These are phyloP conservation scores for Halcyon chelicuti DNA, from an alignment of 2,797 vertebrate genomes.

Conservation along the genomic window DNA sequence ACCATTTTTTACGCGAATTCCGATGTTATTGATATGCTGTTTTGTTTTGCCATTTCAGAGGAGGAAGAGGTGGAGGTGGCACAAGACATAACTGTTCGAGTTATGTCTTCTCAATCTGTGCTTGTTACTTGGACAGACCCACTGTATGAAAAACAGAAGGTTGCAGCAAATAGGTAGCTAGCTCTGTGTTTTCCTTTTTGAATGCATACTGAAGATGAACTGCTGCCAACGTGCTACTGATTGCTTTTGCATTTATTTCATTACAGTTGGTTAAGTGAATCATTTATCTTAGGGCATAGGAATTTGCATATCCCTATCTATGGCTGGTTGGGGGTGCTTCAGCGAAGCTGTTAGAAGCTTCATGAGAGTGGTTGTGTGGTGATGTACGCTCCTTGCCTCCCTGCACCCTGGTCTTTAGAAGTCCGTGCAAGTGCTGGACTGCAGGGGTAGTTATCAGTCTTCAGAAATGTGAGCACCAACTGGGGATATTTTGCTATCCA, in stretches of 20 bases:
- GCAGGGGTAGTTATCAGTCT: neutral
- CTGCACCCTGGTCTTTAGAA: rapidly evolving
- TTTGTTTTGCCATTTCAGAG: constrained; percentile 80
- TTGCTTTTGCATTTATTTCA: neutral
- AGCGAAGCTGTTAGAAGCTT: neutral
- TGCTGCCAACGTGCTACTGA: neutral
- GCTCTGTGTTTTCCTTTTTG: neutral
- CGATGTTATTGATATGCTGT: neutral
- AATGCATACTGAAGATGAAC: neutral
- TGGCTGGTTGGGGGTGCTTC: neutral
- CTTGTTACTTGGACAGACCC: constrained; percentile 95
- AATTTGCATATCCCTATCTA: neutral
- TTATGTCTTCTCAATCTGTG: constrained; percentile 95
- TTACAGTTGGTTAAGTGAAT: neutral
- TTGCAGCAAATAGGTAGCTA: constrained; percentile 72
- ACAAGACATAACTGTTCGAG: constrained; percentile 90
- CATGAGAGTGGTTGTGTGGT: neutral
- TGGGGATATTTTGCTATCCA: neutral
- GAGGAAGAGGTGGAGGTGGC: constrained; percentile 86
- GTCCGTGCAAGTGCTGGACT: neutral
- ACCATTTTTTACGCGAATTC: neutral
- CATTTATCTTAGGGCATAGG: neutral
- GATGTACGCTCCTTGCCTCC: neutral
- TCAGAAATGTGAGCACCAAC: neutral
- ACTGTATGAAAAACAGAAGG: constrained; percentile 85